These are phyloP conservation scores for Meiosimyza platycephala DNA, from an alignment of 2,888 invertebrate species.

Conservation along the genomic window DNA sequence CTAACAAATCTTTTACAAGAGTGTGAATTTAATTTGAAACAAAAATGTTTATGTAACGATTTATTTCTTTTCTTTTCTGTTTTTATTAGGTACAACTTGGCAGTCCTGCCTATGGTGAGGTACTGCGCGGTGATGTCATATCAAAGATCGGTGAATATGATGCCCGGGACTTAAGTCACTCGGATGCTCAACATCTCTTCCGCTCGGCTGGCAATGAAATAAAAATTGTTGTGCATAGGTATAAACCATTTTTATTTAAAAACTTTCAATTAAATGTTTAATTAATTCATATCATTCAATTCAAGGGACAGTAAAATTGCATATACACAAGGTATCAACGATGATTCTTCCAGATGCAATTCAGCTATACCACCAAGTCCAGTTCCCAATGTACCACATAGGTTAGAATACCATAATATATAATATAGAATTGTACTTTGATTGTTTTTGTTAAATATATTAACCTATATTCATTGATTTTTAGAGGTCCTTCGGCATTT, in stretches of 20 bases:
- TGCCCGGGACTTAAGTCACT: constrained; percentile 86
- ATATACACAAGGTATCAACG: constrained; percentile 67
- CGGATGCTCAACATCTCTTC: constrained; percentile 90
- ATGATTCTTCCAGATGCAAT: constrained; percentile 69
- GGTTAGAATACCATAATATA: constrained; percentile 59
- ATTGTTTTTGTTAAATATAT: not conserved
- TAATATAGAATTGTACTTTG: not conserved
- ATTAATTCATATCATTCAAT: not conserved
- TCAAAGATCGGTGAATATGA: constrained; percentile 91
- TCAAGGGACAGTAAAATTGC: constrained; percentile 66
- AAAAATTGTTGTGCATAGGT: constrained; percentile 86
- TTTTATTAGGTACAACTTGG: constrained; percentile 82
- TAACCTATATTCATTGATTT: constrained; percentile 1
- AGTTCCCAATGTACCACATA: constrained; percentile 66
- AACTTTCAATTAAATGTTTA: not conserved
- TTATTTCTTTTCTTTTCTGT: too few relatives aligned
- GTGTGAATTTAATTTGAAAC: not conserved
- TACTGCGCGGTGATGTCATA: constrained; percentile 91
- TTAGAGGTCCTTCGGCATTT: constrained; percentile 70
- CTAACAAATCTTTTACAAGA: too few relatives aligned
- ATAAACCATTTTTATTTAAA: constrained; percentile 43
- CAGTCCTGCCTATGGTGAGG: constrained; percentile 85
- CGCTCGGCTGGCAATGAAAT: constrained; percentile 84
- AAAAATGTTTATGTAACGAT: too few relatives aligned
- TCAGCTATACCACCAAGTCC: constrained; percentile 64